A percentile compares a stretch with the other conserved stretches of the same genome.
Evolutionary conservation across 2,888 invertebrate genomes (phyloP).

Genomic region (Phasia obesa): DNA sequence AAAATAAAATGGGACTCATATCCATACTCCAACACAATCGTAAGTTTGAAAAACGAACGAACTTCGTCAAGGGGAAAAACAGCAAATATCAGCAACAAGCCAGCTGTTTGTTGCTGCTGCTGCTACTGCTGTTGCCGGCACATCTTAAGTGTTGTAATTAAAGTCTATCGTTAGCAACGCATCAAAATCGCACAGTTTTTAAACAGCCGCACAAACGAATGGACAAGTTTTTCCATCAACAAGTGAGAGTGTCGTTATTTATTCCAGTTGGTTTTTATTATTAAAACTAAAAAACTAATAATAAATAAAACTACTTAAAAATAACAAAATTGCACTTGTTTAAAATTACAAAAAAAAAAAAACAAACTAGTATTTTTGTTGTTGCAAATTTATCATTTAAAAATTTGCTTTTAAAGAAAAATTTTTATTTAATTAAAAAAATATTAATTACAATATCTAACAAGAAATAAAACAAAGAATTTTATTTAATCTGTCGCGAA

Average conservation of each 20-base stretch:
- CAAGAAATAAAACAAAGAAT: constrained; percentile 50
- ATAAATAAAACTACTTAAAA: constrained; percentile 42
- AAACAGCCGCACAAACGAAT: constrained; percentile 71
- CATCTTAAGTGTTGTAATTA: constrained; percentile 56
- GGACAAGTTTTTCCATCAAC: constrained; percentile 59
- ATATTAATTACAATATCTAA: constrained; percentile 9
- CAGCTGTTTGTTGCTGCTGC: constrained; percentile 26
- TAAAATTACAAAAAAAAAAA: too few relatives aligned
- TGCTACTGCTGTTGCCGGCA: constrained; percentile 27
- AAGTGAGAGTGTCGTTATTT: constrained; percentile 63
- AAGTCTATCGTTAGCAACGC: constrained; percentile 70
- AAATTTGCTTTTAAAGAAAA: constrained; percentile 7
- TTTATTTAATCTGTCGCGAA: constrained; percentile 39
- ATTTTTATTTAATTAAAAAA: constrained; percentile 2
- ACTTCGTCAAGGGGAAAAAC: constrained; percentile 49
- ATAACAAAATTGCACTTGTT: constrained; percentile 62
- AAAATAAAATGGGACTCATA: neutral
- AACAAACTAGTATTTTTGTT: constrained; percentile 42
- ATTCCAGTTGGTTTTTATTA: constrained; percentile 39
- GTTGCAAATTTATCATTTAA: constrained; percentile 15
- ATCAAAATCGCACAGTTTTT: constrained; percentile 70
- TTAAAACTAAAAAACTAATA: constrained; percentile 35
- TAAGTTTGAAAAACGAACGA: constrained; percentile 43
- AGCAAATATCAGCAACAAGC: constrained; percentile 9
- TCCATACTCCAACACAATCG: neutral